These are phyloP conservation scores for Apomyelois bistriatella DNA, from an alignment of 2,888 invertebrate genomes.

Conservation along the genomic window DNA sequence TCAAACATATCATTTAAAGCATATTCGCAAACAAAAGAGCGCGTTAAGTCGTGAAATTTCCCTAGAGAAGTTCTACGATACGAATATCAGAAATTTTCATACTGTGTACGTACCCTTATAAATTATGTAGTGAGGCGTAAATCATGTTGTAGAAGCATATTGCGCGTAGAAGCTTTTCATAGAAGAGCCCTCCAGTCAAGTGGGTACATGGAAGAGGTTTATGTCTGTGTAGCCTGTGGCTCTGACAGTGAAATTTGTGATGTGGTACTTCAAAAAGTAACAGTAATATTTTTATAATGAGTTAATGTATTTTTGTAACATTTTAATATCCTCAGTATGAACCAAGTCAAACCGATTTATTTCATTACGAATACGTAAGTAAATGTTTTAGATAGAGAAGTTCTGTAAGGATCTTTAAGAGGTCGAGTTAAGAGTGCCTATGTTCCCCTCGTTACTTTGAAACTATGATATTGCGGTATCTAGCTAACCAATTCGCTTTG, in stretches of 20 bases:
- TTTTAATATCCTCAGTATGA: too few relatives aligned
- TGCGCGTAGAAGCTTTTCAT: constrained; percentile 58
- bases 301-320: neutral
- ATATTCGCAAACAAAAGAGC: constrained; percentile 12
- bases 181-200: constrained; percentile 57
- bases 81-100: constrained; percentile 33
- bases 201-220: constrained; percentile 45
- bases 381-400: too few relatives aligned
- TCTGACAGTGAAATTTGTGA: constrained; percentile 23
- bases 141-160: constrained; percentile 52
- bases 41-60: constrained; percentile 29
- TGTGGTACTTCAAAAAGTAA: constrained; percentile 3
- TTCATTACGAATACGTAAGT: too few relatives aligned
- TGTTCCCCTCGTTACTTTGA: constrained; percentile 14
- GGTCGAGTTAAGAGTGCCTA: too few relatives aligned
- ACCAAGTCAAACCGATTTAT: too few relatives aligned
- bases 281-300: neutral
- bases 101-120: constrained; percentile 31
- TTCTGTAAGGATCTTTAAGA: too few relatives aligned
- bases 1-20: constrained; percentile 13
- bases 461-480: constrained; percentile 21
- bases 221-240: constrained; percentile 41
- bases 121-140: constrained; percentile 46
- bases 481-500: constrained; percentile 24
- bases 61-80: constrained; percentile 35